phyloP scores from a whole-genome alignment of 1,140 invertebrate species.

The Zophobas morio region DNA sequence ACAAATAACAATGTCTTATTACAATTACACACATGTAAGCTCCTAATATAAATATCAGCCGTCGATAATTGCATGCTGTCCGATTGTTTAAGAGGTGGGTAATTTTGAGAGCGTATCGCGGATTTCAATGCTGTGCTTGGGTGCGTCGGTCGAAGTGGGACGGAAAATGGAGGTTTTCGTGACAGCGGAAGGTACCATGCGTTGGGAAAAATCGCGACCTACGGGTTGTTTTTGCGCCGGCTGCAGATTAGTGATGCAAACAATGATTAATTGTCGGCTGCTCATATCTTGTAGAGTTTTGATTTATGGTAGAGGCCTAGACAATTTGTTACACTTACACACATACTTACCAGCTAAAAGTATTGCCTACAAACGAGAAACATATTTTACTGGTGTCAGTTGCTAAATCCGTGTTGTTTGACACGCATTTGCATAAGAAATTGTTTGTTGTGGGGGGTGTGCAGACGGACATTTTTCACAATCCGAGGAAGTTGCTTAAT shows the following conservation, averaged over 20 bases:
- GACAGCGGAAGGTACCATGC: too few species aligned
- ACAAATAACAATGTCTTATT: slow-evolving; percentile 42
- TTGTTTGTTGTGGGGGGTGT: too few species aligned
- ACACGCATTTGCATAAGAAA: too few species aligned
- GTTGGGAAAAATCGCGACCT: too few species aligned
- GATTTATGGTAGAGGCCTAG: slow-evolving; percentile 28
- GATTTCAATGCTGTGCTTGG: slow-evolving; percentile 25
- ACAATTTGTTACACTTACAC: slow-evolving; percentile 43
- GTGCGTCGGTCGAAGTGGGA: slow-evolving; percentile 19
- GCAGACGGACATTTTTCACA: too few species aligned
- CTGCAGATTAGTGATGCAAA: slow-evolving; percentile 42
- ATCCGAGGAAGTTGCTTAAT: too few species aligned
- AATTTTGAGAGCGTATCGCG: slow-evolving; percentile 1
- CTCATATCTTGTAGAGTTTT: slow-evolving; percentile 34
- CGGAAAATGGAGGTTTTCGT: slow-evolving; percentile 2
- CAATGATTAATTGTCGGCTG: slow-evolving; percentile 37
- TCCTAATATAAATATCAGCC: slow-evolving; percentile 38
- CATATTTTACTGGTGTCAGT: slow-evolving; percentile 31
- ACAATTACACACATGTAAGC: slow-evolving; percentile 26
- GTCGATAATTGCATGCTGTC: slow-evolving; percentile 22
- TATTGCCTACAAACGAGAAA: slow-evolving; percentile 26
- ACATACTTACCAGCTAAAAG: slow-evolving; percentile 26
- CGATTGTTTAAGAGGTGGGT: slow-evolving; percentile 16
- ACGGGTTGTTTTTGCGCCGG: too few species aligned
- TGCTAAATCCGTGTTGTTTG: too few species aligned